Conservation (phyloP, 1,140 invertebrate species). For the Temnothorax nylanderi region DNA sequence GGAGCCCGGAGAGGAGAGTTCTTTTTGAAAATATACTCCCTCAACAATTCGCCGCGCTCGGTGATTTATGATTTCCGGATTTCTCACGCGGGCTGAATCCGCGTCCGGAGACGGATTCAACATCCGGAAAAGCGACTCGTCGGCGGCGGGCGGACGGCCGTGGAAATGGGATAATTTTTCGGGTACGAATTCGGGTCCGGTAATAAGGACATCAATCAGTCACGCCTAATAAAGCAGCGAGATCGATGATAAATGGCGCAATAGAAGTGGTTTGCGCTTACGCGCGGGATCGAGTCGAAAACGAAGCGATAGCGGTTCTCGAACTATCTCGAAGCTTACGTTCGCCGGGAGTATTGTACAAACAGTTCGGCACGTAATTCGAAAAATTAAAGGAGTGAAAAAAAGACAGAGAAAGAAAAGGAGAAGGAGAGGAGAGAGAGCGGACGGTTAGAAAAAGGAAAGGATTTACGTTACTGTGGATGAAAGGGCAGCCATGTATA, state of each 20-base stretch:
- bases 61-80: constrained; percentile 63
- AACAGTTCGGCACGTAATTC: constrained; percentile 3
- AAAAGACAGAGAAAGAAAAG: not conserved
- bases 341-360: constrained; percentile 15
- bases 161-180: constrained; percentile 58
- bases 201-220: constrained; percentile 43
- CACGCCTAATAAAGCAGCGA: constrained; percentile 45
- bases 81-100: constrained; percentile 47
- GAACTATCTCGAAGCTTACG: not conserved
- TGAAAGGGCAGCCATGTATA: constrained; percentile 37
- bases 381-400: constrained; percentile 44
- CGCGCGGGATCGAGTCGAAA: not conserved
- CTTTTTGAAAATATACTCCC: constrained; percentile 60
- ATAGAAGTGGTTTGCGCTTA: not conserved
- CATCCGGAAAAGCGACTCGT: constrained; percentile 55
- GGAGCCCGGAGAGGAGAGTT: constrained; percentile 27
- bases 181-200: constrained; percentile 20
- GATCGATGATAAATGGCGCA: constrained; percentile 49
- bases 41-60: constrained; percentile 47
- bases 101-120: constrained; percentile 54
- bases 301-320: not conserved
- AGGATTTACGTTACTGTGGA: constrained; percentile 55
- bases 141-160: not conserved
- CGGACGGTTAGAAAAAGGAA: constrained; percentile 26
- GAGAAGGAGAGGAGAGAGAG: not conserved